Evolutionary conservation across 1,140 invertebrate genomes (phyloP).

Genomic region (Heliconius congener): DNA sequence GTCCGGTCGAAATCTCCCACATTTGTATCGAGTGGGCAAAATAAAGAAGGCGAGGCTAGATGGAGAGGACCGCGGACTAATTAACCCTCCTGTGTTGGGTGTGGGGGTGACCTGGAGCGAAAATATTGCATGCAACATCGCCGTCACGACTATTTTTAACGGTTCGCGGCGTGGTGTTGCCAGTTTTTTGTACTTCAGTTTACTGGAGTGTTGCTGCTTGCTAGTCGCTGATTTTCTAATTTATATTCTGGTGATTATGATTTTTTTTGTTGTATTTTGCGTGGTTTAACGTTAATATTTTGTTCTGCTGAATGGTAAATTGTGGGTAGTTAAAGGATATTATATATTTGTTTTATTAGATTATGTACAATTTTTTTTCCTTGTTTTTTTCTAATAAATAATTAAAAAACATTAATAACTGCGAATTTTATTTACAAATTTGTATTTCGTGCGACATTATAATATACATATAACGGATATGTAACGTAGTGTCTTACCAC

Average conservation of each 20-base stretch:
- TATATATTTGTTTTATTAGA: no score
- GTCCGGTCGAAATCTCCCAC: conserved; percentile 53
- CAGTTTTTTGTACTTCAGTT: not conserved
- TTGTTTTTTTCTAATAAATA: no score
- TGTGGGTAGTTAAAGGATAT: no score
- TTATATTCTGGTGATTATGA: not conserved
- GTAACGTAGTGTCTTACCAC: no score
- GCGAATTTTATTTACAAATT: no score
- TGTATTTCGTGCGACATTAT: no score
- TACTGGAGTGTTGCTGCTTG: no score
- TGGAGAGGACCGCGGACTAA: conserved; percentile 77
- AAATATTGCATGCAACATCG: conserved; percentile 58
- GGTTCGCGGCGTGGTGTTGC: conserved; percentile 55
- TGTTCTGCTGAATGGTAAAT: not conserved
- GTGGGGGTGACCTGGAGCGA: conserved; percentile 58
- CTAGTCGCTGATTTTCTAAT: no score
- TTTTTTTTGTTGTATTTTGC: not conserved
- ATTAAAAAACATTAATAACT: no score
- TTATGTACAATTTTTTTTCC: no score
- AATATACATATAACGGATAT: no score
- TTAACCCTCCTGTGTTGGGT: conserved; percentile 65
- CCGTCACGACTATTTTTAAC: conserved; percentile 59
- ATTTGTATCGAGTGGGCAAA: conserved; percentile 77
- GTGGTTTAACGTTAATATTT: not conserved
- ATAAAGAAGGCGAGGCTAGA: conserved; percentile 79